phyloP scores from a whole-genome alignment of 1,140 invertebrate genomes.

The Hydropsyche tenuis region DNA sequence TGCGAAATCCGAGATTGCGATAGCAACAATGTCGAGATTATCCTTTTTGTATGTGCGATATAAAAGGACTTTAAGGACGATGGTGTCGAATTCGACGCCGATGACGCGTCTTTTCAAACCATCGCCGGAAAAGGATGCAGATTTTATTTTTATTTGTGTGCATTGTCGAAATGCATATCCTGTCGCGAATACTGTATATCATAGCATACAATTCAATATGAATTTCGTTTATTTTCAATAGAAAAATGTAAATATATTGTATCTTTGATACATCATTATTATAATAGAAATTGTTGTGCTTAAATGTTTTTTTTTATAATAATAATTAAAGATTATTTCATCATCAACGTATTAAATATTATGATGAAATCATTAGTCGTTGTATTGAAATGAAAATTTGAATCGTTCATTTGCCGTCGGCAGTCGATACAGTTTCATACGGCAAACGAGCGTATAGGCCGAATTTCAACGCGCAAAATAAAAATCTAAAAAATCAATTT shows the following conservation, averaged over 20 bases:
- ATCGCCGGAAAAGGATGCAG: constrained; percentile 21
- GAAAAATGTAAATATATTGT: too few species aligned
- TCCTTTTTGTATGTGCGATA: not conserved
- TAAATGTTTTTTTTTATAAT: too few species aligned
- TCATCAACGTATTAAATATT: too few species aligned
- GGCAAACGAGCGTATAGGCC: not conserved
- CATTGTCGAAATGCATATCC: too few species aligned
- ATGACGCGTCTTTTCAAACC: not conserved
- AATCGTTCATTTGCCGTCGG: not conserved
- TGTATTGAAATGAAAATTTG: not conserved
- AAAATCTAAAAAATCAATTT: too few species aligned
- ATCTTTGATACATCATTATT: too few species aligned
- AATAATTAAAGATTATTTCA: too few species aligned
- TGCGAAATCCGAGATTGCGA: constrained; percentile 3
- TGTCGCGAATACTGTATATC: too few species aligned
- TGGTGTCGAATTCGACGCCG: constrained; percentile 4
- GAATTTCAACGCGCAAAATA: not conserved
- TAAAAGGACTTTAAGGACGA: not conserved
- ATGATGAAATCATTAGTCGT: too few species aligned
- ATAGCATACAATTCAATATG: too few species aligned
- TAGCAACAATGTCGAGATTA: not conserved
- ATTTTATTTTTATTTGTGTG: not conserved
- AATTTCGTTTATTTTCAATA: too few species aligned
- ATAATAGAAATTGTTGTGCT: too few species aligned
- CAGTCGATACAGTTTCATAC: not conserved